Percentiles rank a stretch among this genome's conserved stretches.
Evolutionary conservation across 2,113 vertebrate genomes (phyloP).

Genomic region (Rhinogobius similis): DNA sequence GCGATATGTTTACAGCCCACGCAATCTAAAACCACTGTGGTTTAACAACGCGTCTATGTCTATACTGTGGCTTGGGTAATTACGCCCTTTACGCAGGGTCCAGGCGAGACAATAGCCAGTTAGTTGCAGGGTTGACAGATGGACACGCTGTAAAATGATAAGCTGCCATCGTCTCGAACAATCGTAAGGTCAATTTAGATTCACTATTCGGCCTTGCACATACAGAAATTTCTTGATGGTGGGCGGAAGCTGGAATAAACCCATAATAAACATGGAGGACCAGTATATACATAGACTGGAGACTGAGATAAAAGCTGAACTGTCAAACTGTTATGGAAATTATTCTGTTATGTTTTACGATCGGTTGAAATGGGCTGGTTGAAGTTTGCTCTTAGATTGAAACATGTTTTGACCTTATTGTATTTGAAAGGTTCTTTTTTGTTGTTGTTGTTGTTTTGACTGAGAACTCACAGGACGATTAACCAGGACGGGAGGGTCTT

Average conservation of each 20-base stretch:
- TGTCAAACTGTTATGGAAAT: too few relatives aligned
- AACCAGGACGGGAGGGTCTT: too few relatives aligned
- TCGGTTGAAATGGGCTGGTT: too few relatives aligned
- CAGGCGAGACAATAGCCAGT: not conserved
- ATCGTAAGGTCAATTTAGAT: not conserved
- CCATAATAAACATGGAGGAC: too few relatives aligned
- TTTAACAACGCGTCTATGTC: not conserved
- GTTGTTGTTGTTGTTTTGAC: too few relatives aligned
- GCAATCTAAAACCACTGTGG: not conserved
- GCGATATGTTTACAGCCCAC: slow-evolving; percentile 14
- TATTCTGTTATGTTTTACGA: too few relatives aligned
- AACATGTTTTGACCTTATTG: too few relatives aligned
- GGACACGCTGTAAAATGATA: not conserved
- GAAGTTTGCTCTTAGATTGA: too few relatives aligned
- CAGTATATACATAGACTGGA: too few relatives aligned
- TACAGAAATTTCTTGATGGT: not conserved
- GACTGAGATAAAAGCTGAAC: too few relatives aligned
- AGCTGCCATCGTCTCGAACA: not conserved
- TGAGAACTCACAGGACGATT: too few relatives aligned
- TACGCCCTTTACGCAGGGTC: not conserved
- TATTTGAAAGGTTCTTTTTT: too few relatives aligned
- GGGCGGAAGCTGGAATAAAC: not conserved
- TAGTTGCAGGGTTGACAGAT: not conserved
- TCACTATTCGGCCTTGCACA: not conserved
- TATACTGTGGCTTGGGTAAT: not conserved